Evolutionary conservation across 2,113 vertebrate species (phyloP), one percentile per base, ranked within the genome.

Genomic region (Alces alces): DNA sequence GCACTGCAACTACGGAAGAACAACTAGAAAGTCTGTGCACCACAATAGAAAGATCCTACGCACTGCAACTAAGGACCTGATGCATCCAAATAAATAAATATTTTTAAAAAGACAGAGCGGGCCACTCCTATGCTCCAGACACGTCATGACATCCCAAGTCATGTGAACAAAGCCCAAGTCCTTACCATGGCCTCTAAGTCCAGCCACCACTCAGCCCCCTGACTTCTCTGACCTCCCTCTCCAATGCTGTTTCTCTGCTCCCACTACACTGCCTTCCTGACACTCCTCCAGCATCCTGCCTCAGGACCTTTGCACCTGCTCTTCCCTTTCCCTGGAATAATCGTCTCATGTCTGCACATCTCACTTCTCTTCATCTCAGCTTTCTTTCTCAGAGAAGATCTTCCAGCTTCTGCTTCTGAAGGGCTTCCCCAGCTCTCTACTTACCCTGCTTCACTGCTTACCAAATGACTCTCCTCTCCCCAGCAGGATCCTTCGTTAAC

Each of bases 131-230:
- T 55, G 21, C 39, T 79, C 45, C 57, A 80, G 86, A 54, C 11
- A n/a, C 27, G 50, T 16, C 2, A 3, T 30, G 73, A 36, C 27
- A n/a, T 83, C 25, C 28, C 45, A 36, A 61, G 73, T 76, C 43
- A 14, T 10, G 23, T 6, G 61, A 73, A 60, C 7, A 33, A 64
- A 76, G 73, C n/a, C 54, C 13, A 36, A 60, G 27, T 54, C 16
- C 54, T 64, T n/a, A 12, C 27, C 57, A 21, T 47, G 25, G 70
- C 70, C 70, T 64, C n/a, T 28, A n/a, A 13, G 85, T 28, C 70
- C 3, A 0, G 25, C 0, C 0, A 21, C 16, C 50, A n/a, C 5
- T 9, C 17, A 17, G 76, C 43, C 27, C 25, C 43, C 76, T 79
- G 15, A 30, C 76, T 47, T 79, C 60, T 10, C 57, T 17, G 21